Evolutionary conservation across 2,113 vertebrate genomes (phyloP).

Genomic region (Fulica atra): DNA sequence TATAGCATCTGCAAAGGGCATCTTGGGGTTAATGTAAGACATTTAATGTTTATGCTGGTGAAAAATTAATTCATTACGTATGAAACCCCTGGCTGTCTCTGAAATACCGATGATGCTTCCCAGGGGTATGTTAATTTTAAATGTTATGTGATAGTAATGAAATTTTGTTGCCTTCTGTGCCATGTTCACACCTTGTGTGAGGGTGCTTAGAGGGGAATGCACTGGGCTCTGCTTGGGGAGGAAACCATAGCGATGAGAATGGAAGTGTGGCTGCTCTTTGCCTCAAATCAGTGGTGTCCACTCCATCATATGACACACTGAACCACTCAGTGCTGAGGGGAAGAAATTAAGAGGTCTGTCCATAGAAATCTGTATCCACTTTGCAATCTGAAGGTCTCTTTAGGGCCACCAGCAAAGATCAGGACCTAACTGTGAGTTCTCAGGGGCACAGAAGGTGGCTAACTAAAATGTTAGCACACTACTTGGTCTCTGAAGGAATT

Average conservation of each 20-base stretch:
- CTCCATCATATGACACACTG: no score
- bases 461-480: background rate
- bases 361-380: background rate
- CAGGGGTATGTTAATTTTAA: background rate
- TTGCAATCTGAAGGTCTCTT: background rate
- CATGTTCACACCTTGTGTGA: background rate
- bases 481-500: background rate
- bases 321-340: background rate
- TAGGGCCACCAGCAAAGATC: background rate
- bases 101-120: background rate
- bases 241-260: background rate
- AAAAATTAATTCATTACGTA: background rate
- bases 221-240: background rate
- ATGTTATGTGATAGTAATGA: background rate
- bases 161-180: background rate
- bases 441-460: background rate
- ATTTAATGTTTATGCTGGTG: background rate
- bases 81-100: background rate
- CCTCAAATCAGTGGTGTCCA: background rate
- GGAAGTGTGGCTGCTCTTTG: background rate
- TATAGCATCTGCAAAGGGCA: background rate
- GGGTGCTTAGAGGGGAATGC: no score
- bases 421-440: background rate
- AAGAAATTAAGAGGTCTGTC: background rate
- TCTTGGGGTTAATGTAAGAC: no score